Conservation (phyloP, 2,888 invertebrate genomes). For the Trilocha varians region DNA sequence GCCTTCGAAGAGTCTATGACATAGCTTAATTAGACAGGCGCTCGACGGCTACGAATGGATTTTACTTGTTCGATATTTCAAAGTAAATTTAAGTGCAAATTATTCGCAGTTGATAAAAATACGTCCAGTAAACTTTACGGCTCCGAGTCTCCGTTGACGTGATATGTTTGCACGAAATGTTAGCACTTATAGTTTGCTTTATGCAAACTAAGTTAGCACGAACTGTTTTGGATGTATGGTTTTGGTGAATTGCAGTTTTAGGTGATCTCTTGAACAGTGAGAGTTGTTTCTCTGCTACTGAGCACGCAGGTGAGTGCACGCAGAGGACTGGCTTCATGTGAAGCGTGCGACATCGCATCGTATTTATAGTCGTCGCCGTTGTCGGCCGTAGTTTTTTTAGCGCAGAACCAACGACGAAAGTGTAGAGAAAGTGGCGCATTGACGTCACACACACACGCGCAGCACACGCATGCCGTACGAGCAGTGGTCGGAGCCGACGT, state of each 20-base stretch:
- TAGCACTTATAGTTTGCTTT: conserved; percentile 16
- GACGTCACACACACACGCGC: conserved; percentile 67
- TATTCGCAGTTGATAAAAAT: conserved; percentile 27
- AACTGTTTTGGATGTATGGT: not conserved
- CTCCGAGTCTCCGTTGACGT: conserved; percentile 22
- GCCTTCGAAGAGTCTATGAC: conserved; percentile 72
- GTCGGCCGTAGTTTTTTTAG: conserved; percentile 62
- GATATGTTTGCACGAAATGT: conserved; percentile 29
- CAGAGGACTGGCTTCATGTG: conserved; percentile 47
- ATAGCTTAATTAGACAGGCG: conserved; percentile 72
- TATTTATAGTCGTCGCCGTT: conserved; percentile 61
- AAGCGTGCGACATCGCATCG: conserved; percentile 56
- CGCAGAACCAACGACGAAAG: conserved; percentile 68
- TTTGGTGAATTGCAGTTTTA: not conserved
- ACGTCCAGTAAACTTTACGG: conserved; percentile 20
- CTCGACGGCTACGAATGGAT: conserved; percentile 65
- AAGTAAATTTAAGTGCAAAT: conserved; percentile 42
- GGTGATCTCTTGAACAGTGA: not conserved
- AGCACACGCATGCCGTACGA: conserved; percentile 42
- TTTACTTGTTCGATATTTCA: conserved; percentile 65
- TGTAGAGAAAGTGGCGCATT: conserved; percentile 71
- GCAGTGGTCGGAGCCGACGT: conserved; percentile 29
- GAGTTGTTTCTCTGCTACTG: conserved; percentile 11
- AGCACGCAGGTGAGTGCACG: conserved; percentile 24
- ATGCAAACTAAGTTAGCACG: not conserved